Evolutionary conservation across 2,888 invertebrate genomes (phyloP).

Genomic region (Piscicola geometra): DNA sequence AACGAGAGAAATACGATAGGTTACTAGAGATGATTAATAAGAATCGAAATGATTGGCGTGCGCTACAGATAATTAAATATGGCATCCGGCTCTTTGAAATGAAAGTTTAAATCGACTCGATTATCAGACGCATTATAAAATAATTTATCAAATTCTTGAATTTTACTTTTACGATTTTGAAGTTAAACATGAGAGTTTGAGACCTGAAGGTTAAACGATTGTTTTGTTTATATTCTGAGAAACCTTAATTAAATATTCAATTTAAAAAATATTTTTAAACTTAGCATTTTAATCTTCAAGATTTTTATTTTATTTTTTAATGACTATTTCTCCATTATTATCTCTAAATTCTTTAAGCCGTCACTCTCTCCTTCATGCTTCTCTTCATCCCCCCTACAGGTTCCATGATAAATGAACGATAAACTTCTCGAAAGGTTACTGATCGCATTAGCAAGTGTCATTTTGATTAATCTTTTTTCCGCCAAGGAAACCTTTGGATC

Average conservation of each 20-base stretch:
- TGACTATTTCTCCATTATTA: background rate
- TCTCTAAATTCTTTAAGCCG: background rate
- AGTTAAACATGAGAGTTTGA: too few species aligned
- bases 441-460: conserved; percentile 6
- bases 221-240: too few species aligned
- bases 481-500: background rate
- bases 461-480: background rate
- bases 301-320: background rate
- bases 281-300: too few species aligned
- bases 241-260: too few species aligned
- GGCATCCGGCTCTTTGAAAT: background rate
- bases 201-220: too few species aligned
- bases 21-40: background rate
- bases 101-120: too few species aligned
- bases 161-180: too few species aligned
- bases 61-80: background rate
- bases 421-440: conserved; percentile 4
- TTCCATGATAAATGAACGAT: background rate
- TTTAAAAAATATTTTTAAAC: too few species aligned
- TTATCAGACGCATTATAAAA: too few species aligned
- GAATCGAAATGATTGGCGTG: background rate
- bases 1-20: conserved; percentile 13
- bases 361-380: background rate
- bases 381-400: background rate
- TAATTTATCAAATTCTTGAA: too few species aligned